Evolutionary conservation across 23 tunicate species (phyloP).

Genomic region (Halocynthia roretzi): DNA sequence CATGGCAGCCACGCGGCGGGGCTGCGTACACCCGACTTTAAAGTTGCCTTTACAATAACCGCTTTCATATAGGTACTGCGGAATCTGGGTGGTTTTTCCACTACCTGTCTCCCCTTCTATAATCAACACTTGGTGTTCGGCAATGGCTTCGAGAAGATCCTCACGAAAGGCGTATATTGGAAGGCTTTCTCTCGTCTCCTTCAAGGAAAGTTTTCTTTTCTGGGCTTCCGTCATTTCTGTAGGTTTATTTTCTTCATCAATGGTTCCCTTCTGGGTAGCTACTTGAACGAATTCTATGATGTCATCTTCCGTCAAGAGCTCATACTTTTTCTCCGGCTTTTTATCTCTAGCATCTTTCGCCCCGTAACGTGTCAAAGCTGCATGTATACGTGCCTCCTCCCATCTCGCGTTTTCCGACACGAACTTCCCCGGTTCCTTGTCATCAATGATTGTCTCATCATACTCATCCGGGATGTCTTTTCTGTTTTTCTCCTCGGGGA

Average conservation of each 20-base stretch:
- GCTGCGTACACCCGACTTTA: conserved; percentile 97
- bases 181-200: conserved; percentile 72
- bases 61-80: conserved; percentile 83
- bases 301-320: conserved; percentile 90
- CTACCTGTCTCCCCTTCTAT: conserved; percentile 98
- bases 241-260: conserved; percentile 52
- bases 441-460: conserved; percentile 43
- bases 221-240: conserved; percentile 44
- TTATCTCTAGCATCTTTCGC: conserved; percentile 61
- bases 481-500: conserved; percentile 77
- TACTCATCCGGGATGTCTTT: conserved; percentile 77
- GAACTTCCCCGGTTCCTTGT: conserved; percentile 1
- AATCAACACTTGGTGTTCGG: conserved; percentile 91
- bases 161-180: conserved; percentile 81
- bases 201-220: conserved; percentile 61
- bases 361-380: conserved; percentile 73
- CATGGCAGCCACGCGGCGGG: conserved; percentile 99
- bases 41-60: conserved; percentile 78
- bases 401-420: conserved; percentile 75
- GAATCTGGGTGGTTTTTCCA: conserved; percentile 98
- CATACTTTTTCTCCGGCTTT: conserved; percentile 61
- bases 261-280: conserved; percentile 75
- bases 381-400: conserved; percentile 80
- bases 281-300: conserved; percentile 97
- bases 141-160: conserved; percentile 79